phyloP scores from a whole-genome alignment of 92 coral and sea anemone genomes.

The Epizoanthus fatuus region DNA sequence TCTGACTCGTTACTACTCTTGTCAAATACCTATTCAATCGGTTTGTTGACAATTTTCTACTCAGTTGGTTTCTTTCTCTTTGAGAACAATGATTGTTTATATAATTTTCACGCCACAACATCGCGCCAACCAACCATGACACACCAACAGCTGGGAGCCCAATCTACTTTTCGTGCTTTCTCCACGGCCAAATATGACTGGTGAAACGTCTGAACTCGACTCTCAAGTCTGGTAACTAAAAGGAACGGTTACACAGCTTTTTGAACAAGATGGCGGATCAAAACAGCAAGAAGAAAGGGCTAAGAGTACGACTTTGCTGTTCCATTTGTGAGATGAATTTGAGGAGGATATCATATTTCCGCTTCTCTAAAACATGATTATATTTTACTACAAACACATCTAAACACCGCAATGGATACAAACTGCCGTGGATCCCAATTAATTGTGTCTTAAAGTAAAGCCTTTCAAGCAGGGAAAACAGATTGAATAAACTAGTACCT shows the following conservation, averaged over 20 bases:
- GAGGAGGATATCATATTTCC: background rate
- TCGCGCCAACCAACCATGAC: background rate
- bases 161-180: background rate
- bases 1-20: background rate
- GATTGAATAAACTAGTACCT: slow-evolving; percentile 34
- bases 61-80: background rate
- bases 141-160: background rate
- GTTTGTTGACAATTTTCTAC: background rate
- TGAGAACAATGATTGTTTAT: background rate
- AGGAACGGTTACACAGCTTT: background rate
- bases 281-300: background rate
- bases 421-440: background rate
- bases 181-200: background rate
- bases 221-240: background rate
- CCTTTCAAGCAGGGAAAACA: background rate
- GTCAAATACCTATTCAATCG: background rate
- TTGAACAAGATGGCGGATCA: slow-evolving; percentile 1
- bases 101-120: background rate
- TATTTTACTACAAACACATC: background rate
- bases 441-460: slow-evolving; percentile 13
- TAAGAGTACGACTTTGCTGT: background rate
- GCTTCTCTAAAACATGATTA: background rate
- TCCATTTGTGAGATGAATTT: background rate
- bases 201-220: background rate
- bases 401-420: background rate